Base-by-base conservation (phyloP, 1,140 invertebrate genomes). In the Drosophila bipectinata region DNA sequence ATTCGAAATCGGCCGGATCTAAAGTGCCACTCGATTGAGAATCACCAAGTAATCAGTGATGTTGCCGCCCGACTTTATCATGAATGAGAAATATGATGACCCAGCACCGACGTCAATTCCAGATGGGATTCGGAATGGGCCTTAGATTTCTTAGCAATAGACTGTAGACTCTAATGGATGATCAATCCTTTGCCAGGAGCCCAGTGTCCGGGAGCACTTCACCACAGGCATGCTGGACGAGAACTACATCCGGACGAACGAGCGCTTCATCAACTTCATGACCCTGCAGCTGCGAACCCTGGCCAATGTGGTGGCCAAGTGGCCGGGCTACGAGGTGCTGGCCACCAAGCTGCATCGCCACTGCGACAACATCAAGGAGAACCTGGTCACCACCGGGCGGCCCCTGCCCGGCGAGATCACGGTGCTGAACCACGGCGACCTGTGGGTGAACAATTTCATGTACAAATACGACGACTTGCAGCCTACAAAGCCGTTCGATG, bases 401-500 rank as follows among this genome's bases (percentile, higher is more conserved):
- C 49, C 76, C 0, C 45, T 18, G 9, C 53, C 72, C 0, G 81
- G 82, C 4, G 90, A 91, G 45, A 59, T 91, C 15, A 87, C 80
- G 0, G 92, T 93, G 0, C 72, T 93, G 9, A 90, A 92, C 52
- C 93, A 94, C 72, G 93, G 93, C 7, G 93, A 94, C 74, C 93
- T 93, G 26, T 94, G 93, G 93, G 92, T 92, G 9, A 94, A 93
- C 66, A 94, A 94, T 63, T 93, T 94, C 67, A 92, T 94, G 91
- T 94, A 93, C 72, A 92, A 92, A 82, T 93, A 93, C 61, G 61
- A 92, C 26, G 90, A 79, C 4, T 41, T 74, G 62, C 55, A 71
- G 47, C 71, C 79, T 45, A 88, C 72, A 1, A 68, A 68, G 30
- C 90, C 90, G 26, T 83, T 79, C 15, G 90, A 91, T 73, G 90